Conservation (phyloP, 2,888 invertebrate species). For the Thecocarcelia acutangulata region DNA sequence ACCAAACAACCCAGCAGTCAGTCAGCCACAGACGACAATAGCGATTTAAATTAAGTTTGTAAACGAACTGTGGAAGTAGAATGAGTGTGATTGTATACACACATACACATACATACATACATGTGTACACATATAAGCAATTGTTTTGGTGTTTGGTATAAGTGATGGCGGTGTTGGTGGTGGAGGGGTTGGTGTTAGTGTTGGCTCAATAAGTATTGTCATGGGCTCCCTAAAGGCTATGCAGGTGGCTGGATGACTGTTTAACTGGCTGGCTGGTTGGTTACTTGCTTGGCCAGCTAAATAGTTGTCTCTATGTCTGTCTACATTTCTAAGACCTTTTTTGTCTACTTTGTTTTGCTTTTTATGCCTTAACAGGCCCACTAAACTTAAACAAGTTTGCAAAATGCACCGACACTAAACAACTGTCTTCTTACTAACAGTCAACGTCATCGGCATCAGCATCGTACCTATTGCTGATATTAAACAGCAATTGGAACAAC, state of each 20-base stretch:
- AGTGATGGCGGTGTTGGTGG: not conserved
- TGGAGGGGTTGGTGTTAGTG: not conserved
- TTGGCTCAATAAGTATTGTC: conserved; percentile 38
- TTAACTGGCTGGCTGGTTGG: conserved; percentile 15
- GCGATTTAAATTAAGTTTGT: conserved; percentile 45
- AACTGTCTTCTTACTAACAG: conserved; percentile 34
- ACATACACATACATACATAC: too few relatives aligned
- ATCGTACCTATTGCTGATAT: conserved; percentile 44
- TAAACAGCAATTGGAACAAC: conserved; percentile 43
- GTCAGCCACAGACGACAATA: conserved; percentile 17
- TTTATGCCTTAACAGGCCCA: conserved; percentile 37
- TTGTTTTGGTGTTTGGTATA: conserved; percentile 18
- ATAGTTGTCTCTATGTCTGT: conserved; percentile 55
- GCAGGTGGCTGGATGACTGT: conserved; percentile 55
- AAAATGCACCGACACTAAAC: conserved; percentile 66
- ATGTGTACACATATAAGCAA: conserved; percentile 45
- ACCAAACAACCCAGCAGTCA: conserved; percentile 22
- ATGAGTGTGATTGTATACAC: conserved; percentile 6
- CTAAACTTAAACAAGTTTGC: conserved; percentile 67
- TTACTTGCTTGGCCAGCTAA: conserved; percentile 16
- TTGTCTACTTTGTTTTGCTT: conserved; percentile 14
- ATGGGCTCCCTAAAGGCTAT: conserved; percentile 64
- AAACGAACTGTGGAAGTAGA: not conserved
- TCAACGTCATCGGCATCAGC: conserved; percentile 49
- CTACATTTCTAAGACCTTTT: conserved; percentile 36